Evolutionary conservation across 2,113 vertebrate genomes (phyloP), one percentile per base, ranked within the genome.

Genomic region (Aptenodytes forsteri): DNA sequence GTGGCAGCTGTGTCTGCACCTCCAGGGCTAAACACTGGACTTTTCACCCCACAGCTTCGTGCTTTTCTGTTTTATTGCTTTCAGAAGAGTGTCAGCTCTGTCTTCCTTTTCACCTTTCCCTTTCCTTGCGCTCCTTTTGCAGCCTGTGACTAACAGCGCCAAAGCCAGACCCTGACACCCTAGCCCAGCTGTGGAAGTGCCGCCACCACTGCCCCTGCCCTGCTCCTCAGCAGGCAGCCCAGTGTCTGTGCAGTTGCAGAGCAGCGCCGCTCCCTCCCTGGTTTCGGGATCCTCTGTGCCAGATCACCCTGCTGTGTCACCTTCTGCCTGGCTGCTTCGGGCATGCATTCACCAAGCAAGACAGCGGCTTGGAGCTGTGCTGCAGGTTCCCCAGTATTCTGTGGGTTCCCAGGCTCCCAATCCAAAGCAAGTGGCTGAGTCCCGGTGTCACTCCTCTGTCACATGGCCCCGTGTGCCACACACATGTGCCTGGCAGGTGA

Each of bases 301-400:
- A 32, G n/a, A 18, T 30, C 20, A 19, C 40, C 61, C 46, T 27
- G 23, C 16, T 10, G 34, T 6, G 26, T 25, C 42, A 44, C 38
- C 42, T 77, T 65, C 83, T 84, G 69, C 58, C 64, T 17, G 67
- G 13, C 54, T 42, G 54, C 47, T 65, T 27, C 0, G 1, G 38
- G 16, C 10, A n/a, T 0, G 0, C 1, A 3, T 64, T 80, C 58
- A 26, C 10, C 15, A 16, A 40, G n/a, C 16, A 16, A 36, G 38
- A 25, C 13, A 59, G 55, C 83, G 32, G 17, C 40, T 42, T 8
- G n/a, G 73, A 75, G 88, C 58, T 29, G 36, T 29, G 49, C 36
- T 34, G 67, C 36, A 23, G 29, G 12, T 30, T 66, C 30, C 49
- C 19, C 20, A 34, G 30, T 0, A 44, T 20, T 23, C 55, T 36